Base-by-base conservation (phyloP, 2,113 vertebrate species). In the Mustela lutreola region DNA sequence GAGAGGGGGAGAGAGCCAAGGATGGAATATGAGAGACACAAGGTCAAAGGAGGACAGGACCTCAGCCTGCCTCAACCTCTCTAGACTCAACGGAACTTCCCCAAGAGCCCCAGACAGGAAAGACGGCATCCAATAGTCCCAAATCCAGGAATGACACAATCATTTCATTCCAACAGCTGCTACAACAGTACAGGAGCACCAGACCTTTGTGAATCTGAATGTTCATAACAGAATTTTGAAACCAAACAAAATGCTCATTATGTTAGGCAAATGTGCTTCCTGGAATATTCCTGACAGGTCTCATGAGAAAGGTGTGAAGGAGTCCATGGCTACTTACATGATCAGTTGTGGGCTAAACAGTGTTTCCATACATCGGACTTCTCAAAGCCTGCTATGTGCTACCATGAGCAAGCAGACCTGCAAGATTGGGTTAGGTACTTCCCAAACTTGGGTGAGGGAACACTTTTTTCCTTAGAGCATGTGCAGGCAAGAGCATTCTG, bases 341-440 rank as follows among this genome's bases (percentile, higher is more conserved):
- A 53, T 65, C 75, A 19, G 36, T 36, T 19, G 36, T 3, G 2
- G 2, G 36, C 45, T 24, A 11, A 36, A 45, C 3, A 12, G 7
- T 11, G 10, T 42, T 73, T 39, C 67, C 58, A 45, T 4, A 33
- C 21, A 4, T 6, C 4, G 4, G 60, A 53, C 65, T 42, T n/a
- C 65, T 39, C 53, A 3, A 79, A 65, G 24, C 48, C 85, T 39
- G 48, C 15, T 36, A 21, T 1, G 60, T 3, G 50, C 24, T 9
- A 50, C 21, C 6, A 4, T 4, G 19, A 31, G 42, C 0, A 0
- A 26, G 62, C 45, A 50, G 53, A 31, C 12, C 62, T 18, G 0
- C 11, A 22, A 76, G 80, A 7, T 1, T 0, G 0, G 9, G 31
- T 7, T 2, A 7, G 19, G 39, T 15, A 56, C 83, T 50, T 63